Percentiles rank a stretch among this genome's conserved stretches.
These are phyloP conservation scores for Cheilosia vernalis DNA, from an alignment of 2,888 invertebrate species.

Conservation along the genomic window DNA sequence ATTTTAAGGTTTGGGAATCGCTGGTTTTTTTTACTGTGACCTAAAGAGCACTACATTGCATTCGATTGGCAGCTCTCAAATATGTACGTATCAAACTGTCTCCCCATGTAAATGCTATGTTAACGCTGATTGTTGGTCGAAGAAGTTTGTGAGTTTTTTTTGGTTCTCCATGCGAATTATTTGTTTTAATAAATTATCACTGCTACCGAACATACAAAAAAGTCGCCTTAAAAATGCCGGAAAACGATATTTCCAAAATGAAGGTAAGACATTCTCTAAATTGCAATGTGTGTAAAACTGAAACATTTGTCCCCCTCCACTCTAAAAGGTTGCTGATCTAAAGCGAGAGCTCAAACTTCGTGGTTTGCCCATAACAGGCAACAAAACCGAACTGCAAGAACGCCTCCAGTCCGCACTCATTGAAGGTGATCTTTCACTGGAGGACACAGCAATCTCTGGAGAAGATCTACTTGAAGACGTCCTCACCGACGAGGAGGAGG, in stretches of 20 bases:
- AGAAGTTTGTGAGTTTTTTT: slow-evolving; percentile 18
- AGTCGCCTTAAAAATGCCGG: slow-evolving; percentile 79
- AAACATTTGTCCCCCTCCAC: not conserved
- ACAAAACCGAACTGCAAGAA: slow-evolving; percentile 92
- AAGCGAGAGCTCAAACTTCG: slow-evolving; percentile 92
- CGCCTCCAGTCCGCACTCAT: slow-evolving; percentile 87
- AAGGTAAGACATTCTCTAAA: slow-evolving; percentile 78
- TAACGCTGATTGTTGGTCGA: slow-evolving; percentile 34
- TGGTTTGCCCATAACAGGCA: slow-evolving; percentile 89
- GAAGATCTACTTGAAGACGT: slow-evolving; percentile 81
- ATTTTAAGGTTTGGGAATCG: not conserved
- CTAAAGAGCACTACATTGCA: not conserved
- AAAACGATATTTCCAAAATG: slow-evolving; percentile 82
- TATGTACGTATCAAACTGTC: not conserved
- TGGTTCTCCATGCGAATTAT: slow-evolving; percentile 21
- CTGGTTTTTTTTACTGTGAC: not conserved
- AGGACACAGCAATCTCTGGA: slow-evolving; percentile 83
- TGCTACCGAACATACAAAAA: not conserved
- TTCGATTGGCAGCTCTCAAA: slow-evolving; percentile 15
- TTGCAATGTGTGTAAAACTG: not conserved
- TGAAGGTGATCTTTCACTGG: slow-evolving; percentile 82
- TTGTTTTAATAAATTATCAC: slow-evolving; percentile 15
- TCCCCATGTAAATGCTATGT: slow-evolving; percentile 46
- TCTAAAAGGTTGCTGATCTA: slow-evolving; percentile 90
- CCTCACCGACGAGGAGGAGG: slow-evolving; percentile 83